Percentiles rank a stretch among this genome's conserved stretches.
Conservation (phyloP, 2,888 invertebrate species). For the Oxytorus armatus region DNA sequence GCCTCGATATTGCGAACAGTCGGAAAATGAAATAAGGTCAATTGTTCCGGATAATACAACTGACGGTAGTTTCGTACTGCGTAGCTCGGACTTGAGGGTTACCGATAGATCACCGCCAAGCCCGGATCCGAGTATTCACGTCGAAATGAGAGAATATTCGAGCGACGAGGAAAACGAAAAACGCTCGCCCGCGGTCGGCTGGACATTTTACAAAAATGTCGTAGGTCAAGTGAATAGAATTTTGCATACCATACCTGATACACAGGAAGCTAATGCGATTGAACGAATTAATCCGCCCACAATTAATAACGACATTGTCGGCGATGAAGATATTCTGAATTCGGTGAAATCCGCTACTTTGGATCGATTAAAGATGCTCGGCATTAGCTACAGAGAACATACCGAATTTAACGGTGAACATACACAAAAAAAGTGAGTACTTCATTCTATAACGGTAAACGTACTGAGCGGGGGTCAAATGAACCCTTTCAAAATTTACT, state of each 20-base stretch:
- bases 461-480: too few species aligned
- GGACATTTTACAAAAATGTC: constrained; percentile 90
- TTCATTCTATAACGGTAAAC: constrained; percentile 1
- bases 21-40: not conserved
- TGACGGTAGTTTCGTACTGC: constrained; percentile 66
- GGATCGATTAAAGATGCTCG: constrained; percentile 81
- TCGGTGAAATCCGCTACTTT: constrained; percentile 81
- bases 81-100: constrained; percentile 76
- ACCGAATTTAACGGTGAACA: constrained; percentile 73
- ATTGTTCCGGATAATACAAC: constrained; percentile 29
- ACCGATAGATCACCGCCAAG: constrained; percentile 82
- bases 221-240: constrained; percentile 87
- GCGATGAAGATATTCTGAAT: constrained; percentile 68
- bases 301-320: constrained; percentile 58
- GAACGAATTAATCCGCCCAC: constrained; percentile 62
- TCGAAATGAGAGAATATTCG: constrained; percentile 85
- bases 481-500: too few species aligned
- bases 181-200: constrained; percentile 86
- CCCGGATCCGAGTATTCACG: constrained; percentile 85
- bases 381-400: constrained; percentile 79
- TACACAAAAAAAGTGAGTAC: constrained; percentile 74
- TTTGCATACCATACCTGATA: constrained; percentile 81
- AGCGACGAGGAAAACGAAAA: constrained; percentile 85
- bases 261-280: constrained; percentile 74
- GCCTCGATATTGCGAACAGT: constrained; percentile 2